These are phyloP conservation scores for Xiphophorus hellerii DNA, from an alignment of 2,113 vertebrate genomes.

Conservation along the genomic window DNA sequence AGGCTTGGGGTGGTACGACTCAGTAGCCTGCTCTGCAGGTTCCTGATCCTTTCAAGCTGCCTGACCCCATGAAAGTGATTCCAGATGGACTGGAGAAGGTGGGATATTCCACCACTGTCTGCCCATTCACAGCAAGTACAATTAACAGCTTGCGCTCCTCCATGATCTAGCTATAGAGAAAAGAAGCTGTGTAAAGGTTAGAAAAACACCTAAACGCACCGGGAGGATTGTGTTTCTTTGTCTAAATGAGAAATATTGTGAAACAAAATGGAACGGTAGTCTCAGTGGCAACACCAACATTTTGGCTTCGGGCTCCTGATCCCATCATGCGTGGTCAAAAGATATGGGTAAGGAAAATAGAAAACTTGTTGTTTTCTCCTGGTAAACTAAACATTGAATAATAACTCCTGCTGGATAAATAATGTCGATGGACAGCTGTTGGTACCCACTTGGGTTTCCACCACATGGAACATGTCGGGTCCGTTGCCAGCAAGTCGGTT, in stretches of 20 bases:
- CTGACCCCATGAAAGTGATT: conserved; percentile 77
- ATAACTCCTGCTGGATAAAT: conserved; percentile 23
- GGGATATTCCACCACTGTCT: conserved; percentile 64
- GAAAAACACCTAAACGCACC: conserved; percentile 60
- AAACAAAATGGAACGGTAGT: conserved; percentile 57
- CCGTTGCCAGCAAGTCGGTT: conserved; percentile 87
- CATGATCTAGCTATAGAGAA: conserved; percentile 68
- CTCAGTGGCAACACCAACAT: conserved; percentile 63
- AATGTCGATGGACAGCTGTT: conserved; percentile 40
- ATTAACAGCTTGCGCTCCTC: conserved; percentile 72
- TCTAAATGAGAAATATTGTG: conserved; percentile 69
- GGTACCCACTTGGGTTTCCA: conserved; percentile 88
- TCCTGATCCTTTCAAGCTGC: conserved; percentile 71
- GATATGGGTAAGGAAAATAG: conserved; percentile 16
- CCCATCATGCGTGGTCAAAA: neutral
- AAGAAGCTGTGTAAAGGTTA: conserved; percentile 67
- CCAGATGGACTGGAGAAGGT: conserved; percentile 76
- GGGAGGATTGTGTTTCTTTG: conserved; percentile 68
- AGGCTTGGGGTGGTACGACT: conserved; percentile 56
- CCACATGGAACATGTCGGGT: conserved; percentile 91
- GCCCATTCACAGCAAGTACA: conserved; percentile 72
- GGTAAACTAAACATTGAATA: conserved; percentile 59
- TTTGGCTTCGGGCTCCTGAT: conserved; percentile 13
- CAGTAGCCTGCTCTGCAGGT: conserved; percentile 70
- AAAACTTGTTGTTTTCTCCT: conserved; percentile 32